Evolutionary conservation across 1,140 invertebrate genomes (phyloP), one percentile per base, ranked within the genome.

Genomic region (Drosophila tropicalis): DNA sequence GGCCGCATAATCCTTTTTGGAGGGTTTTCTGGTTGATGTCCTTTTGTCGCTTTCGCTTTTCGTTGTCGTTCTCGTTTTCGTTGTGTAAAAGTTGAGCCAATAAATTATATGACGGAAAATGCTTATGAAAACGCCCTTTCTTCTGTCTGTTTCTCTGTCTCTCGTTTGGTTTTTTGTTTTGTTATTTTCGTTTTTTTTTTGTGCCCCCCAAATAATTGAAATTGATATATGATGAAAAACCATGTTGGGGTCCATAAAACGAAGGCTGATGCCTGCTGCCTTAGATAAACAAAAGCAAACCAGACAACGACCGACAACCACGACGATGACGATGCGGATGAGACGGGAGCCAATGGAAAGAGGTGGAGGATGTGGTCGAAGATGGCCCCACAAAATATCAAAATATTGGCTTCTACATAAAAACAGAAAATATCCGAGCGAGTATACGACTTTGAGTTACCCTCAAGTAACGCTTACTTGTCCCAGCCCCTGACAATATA

Each of bases 51-150:
- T 39, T 39, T 39, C 36, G 36, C 12, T 39, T 13, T 29, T 39
- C 36, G 36, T 39, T 39, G 10, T 34, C 75, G 58, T 61, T 63
- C 29, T 39, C 36, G 36, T 39, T 39, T 39, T 34, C 75, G 62
- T 61, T 63, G 51, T 19, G 56, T 41, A 58, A 67, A 61, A 78
- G 61, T 78, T 76, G 65, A 68, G 63, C 72, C 83, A 87, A 86
- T 86, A 86, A 83, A 79, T 87, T 86, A 87, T 87, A 89, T 87
- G 69, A 61, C 62, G 70, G 62, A 72, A 72, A 84, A 75, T 73
- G 79, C 69, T 29, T 65, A 66, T 65, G 65, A 81, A 72, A 69
- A 55, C 51, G 58, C 36, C 34, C 17, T 29, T 41, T 51, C 47
- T 9, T 51, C 17, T 22, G 17, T 51, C 9, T 51, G 15, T 17